These are phyloP conservation scores for Acanthopleura granulata DNA, from an alignment of 2,888 invertebrate genomes.

Conservation along the genomic window DNA sequence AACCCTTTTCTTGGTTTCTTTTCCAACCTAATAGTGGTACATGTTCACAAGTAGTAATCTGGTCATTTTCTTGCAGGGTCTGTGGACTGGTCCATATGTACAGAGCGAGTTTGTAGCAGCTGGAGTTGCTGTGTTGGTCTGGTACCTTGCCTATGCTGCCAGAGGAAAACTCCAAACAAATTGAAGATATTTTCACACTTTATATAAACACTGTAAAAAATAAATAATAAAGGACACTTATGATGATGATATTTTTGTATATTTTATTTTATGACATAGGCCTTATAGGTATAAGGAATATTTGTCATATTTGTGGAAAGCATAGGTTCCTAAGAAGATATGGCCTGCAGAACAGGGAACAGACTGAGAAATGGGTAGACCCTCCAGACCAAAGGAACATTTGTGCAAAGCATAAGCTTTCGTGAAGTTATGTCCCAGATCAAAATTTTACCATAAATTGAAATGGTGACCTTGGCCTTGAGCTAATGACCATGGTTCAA, in stretches of 20 bases:
- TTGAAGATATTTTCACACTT: conserved; percentile 6
- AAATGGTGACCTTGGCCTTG: no score
- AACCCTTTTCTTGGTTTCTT: neutral
- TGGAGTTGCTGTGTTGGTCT: conserved; percentile 81
- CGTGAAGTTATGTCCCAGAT: no score
- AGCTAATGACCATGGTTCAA: no score
- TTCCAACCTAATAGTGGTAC: neutral
- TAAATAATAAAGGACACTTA: conserved; percentile 1
- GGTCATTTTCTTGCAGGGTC: conserved; percentile 72
- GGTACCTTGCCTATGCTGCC: conserved; percentile 88
- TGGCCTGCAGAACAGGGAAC: no score
- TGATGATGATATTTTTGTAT: neutral
- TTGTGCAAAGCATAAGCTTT: no score
- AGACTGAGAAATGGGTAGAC: no score
- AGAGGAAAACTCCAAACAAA: conserved; percentile 70
- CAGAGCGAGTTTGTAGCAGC: conserved; percentile 93
- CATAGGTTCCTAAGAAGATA: no score
- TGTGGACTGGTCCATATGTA: conserved; percentile 92
- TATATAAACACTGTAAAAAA: neutral
- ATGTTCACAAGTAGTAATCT: conserved; percentile 1
- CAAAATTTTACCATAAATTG: no score
- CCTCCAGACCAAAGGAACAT: no score
- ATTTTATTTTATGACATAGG: no score
- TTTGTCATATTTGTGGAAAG: no score
- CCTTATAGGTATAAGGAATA: no score